These are phyloP conservation scores for Zoanthus solanderi DNA, from an alignment of 92 coral and sea anemone species.

Conservation along the genomic window DNA sequence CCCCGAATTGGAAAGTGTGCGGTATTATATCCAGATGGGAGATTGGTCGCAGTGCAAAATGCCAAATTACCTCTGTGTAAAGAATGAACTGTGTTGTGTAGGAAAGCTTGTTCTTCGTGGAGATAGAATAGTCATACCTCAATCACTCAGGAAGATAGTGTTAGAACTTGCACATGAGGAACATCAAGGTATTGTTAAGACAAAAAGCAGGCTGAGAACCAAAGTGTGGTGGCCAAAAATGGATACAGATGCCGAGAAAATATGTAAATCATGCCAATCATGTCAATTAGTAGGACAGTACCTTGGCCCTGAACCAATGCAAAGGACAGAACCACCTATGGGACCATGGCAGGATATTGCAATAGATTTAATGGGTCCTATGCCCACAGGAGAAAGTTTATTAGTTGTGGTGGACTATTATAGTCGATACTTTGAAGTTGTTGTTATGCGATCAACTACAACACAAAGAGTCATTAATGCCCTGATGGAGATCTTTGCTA, in stretches of 20 bases:
- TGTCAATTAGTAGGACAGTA: slow-evolving; percentile 64
- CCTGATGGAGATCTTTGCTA: slow-evolving; percentile 18
- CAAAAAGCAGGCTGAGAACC: slow-evolving; percentile 21
- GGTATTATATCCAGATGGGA: slow-evolving; percentile 48
- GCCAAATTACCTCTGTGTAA: slow-evolving; percentile 11
- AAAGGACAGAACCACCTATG: slow-evolving; percentile 45
- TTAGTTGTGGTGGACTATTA: slow-evolving; percentile 50
- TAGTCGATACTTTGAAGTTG: slow-evolving; percentile 55
- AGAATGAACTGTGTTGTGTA: slow-evolving; percentile 6
- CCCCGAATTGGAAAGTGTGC: slow-evolving; percentile 38
- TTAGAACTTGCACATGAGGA: too few relatives aligned
- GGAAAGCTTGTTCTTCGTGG: slow-evolving; percentile 50
- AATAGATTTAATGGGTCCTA: slow-evolving; percentile 50
- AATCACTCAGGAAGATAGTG: background rate
- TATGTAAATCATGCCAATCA: slow-evolving; percentile 66
- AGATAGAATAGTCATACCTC: slow-evolving; percentile 26
- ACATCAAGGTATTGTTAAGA: slow-evolving; percentile 29
- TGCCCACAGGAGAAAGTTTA: slow-evolving; percentile 54
- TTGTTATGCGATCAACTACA: slow-evolving; percentile 57
- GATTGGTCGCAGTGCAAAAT: slow-evolving; percentile 59
- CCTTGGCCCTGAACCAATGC: slow-evolving; percentile 62
- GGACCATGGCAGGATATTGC: slow-evolving; percentile 60
- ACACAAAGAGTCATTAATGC: slow-evolving; percentile 27
- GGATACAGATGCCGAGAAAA: background rate
- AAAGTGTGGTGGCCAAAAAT: too few relatives aligned